Evolutionary conservation across 2,113 vertebrate genomes (phyloP).

Genomic region (Ceyx margarethae): DNA sequence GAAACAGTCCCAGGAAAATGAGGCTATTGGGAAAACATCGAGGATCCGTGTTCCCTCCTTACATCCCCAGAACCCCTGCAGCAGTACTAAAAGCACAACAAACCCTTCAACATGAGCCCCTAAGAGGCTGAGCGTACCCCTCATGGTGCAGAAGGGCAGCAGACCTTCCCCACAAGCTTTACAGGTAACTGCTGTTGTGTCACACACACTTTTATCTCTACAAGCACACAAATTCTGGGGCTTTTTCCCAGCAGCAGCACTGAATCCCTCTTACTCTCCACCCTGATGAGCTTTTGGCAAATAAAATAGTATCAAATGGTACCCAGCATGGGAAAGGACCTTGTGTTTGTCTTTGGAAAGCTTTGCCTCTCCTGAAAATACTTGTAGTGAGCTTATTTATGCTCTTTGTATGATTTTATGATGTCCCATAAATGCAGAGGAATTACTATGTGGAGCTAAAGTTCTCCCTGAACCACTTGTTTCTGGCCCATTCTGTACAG

Average conservation of each 20-base stretch:
- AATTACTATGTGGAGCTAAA: background rate
- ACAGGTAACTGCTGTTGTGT: background rate
- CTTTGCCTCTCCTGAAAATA: background rate
- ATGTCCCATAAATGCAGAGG: background rate
- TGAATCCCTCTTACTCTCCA: background rate
- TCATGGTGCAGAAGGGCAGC: background rate
- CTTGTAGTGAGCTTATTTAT: background rate
- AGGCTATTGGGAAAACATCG: background rate
- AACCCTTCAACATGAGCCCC: background rate
- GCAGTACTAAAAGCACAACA: background rate
- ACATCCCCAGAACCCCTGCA: background rate
- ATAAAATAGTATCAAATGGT: background rate
- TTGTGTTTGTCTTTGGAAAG: constrained; percentile 7
- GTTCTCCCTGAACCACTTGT: background rate
- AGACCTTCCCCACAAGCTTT: background rate
- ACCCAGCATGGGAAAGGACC: background rate
- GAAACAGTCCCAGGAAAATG: background rate
- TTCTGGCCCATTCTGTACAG: background rate
- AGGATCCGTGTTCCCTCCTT: background rate
- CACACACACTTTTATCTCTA: background rate
- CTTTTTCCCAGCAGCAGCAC: background rate
- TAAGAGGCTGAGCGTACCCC: background rate
- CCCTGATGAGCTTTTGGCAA: background rate
- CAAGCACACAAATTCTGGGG: background rate
- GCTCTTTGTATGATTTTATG: background rate